Base-by-base conservation (phyloP, 2,888 invertebrate genomes). In the Philonicus albiceps region DNA sequence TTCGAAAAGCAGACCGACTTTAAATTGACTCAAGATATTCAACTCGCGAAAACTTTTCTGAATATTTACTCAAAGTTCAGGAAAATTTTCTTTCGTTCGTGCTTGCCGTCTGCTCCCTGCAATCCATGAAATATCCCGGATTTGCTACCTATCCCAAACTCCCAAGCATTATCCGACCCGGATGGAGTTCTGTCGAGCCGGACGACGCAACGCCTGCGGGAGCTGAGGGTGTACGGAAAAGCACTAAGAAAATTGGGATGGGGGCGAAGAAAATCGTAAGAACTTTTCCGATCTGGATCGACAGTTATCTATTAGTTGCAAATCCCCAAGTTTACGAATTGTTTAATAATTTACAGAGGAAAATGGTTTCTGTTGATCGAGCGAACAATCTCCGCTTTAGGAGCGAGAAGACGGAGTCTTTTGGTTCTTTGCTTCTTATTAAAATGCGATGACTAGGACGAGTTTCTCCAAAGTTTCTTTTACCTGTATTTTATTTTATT, bases 21-120 rank as follows among this genome's bases (percentile, higher is more conserved):
- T 64, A 81, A 55, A 81, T 80, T 80, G 80, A 80, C 80, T 80
- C 53, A 80, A 31, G 80, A 80, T 80, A 53, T 81, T 81, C 81
- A 81, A 19, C 55, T 81, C 55, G 30, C n/a, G 53, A 81, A 81
- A 55, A 81, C 34, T 81, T 81, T 49, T 64, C 19, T 81, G 55
- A 81, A 81, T 81, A 55, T 81, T 81, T 81, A 53, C 55, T 34
- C 16, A 81, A 81, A 81, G 55, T 81, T 81, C 34, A 81, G 11
- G 64, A 81, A 22, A 81, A 81, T 64, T 53, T 81, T 81, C 81
- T 43, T 78, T 78, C 19, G n/a, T 78, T 22, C 22, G 49, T 49
- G 78, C 78, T 49, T 49, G 22, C 43, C 43, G 49, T 49, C 78
- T 13, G 30, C 27, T 30, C 43, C 49, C 49, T 27, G 49, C 6